phyloP scores from a whole-genome alignment of 1,140 invertebrate genomes.

The Augochlora pura region DNA sequence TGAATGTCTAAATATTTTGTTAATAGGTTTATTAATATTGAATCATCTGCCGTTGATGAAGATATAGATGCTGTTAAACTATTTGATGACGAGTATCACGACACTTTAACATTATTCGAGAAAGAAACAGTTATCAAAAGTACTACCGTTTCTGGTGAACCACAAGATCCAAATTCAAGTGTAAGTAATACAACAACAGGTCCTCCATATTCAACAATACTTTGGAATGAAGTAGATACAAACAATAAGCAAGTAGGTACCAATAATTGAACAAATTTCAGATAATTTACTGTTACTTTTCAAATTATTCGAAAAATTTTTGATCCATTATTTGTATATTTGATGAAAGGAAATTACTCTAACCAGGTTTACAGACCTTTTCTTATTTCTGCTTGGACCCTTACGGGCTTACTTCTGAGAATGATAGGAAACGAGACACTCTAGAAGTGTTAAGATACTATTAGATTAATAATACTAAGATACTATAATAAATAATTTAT shows the following conservation, averaged over 20 bases:
- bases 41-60: constrained; percentile 84
- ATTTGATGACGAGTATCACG: constrained; percentile 70
- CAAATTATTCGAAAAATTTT: too few species aligned
- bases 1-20: not conserved
- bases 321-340: too few species aligned
- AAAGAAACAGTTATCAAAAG: constrained; percentile 62
- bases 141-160: constrained; percentile 52
- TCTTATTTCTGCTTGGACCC: too few species aligned
- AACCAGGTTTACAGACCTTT: too few species aligned
- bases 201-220: constrained; percentile 71
- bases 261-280: constrained; percentile 10
- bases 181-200: constrained; percentile 69
- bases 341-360: too few species aligned
- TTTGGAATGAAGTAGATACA: constrained; percentile 68
- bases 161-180: constrained; percentile 69
- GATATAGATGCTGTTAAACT: constrained; percentile 70
- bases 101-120: constrained; percentile 69
- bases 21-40: constrained; percentile 85
- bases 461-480: too few species aligned
- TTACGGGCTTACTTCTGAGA: too few species aligned
- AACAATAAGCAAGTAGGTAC: constrained; percentile 42
- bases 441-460: too few species aligned
- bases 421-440: too few species aligned
- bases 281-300: not conserved
- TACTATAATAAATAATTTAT: too few species aligned